Evolutionary conservation across 2,888 invertebrate species (phyloP).

Genomic region (Zele albiditarsus): DNA sequence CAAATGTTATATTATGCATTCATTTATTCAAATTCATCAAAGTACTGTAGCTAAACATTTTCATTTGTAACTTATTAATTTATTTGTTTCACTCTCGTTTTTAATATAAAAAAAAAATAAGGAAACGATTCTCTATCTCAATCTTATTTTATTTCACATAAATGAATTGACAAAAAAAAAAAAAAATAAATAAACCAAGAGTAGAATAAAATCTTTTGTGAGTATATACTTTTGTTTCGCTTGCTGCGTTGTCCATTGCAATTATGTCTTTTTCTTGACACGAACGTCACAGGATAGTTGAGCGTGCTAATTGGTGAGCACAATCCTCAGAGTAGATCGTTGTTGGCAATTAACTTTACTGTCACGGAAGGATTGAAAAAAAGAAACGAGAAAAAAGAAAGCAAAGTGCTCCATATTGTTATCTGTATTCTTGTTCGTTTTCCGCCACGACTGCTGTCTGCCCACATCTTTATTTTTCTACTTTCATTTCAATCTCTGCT

Average conservation of each 20-base stretch:
- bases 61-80: too few relatives aligned
- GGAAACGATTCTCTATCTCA: too few relatives aligned
- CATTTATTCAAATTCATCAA: too few relatives aligned
- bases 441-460: slow-evolving; percentile 9
- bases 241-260: slow-evolving; percentile 6
- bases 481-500: background rate
- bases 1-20: too few relatives aligned
- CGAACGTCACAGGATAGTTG: slow-evolving; percentile 41
- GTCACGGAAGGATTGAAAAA: slow-evolving; percentile 24
- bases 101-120: too few relatives aligned
- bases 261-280: slow-evolving; percentile 33
- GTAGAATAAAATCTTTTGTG: background rate
- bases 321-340: slow-evolving; percentile 23
- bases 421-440: slow-evolving; percentile 24
- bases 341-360: slow-evolving; percentile 43
- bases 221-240: background rate
- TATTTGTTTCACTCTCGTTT: too few relatives aligned
- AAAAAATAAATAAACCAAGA: background rate
- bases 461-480: background rate
- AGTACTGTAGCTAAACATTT: too few relatives aligned
- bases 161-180: background rate
- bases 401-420: background rate
- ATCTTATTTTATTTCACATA: background rate
- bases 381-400: slow-evolving; percentile 25
- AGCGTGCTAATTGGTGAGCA: slow-evolving; percentile 45